Conservation (phyloP, 2,797 vertebrate genomes). For the Margarornis squamiger region DNA sequence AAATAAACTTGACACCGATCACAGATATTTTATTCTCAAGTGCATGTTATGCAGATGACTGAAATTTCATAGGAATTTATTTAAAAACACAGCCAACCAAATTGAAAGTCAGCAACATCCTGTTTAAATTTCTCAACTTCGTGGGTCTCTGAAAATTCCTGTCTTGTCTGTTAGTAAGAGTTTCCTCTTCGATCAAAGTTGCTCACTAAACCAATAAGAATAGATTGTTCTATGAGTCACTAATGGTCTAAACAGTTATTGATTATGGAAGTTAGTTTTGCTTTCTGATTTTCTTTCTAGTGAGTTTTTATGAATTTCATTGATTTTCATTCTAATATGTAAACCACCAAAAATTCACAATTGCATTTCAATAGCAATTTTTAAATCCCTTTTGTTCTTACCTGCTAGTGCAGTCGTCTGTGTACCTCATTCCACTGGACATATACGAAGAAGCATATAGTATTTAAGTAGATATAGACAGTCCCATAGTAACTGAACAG, state of each 20-base stretch:
- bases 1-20: conserved; percentile 33
- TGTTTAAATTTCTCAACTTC: conserved; percentile 32
- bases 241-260: neutral
- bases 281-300: neutral
- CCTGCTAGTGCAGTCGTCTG: neutral
- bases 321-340: neutral
- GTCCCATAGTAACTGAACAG: neutral
- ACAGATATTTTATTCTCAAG: conserved; percentile 39
- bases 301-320: neutral
- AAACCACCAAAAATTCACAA: neutral
- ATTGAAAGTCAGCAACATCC: conserved; percentile 27
- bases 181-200: neutral
- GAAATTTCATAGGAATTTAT: conserved; percentile 56
- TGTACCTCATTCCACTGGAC: neutral
- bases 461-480: neutral
- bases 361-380: neutral
- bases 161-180: neutral
- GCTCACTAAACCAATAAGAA: neutral
- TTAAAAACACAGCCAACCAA: neutral
- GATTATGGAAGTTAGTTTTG: neutral
- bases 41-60: conserved; percentile 44
- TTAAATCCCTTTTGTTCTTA: neutral
- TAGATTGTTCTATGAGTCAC: rapidly evolving
- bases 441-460: neutral
- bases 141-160: neutral